phyloP scores from a whole-genome alignment of 2,113 vertebrate species.

The Rhinopomastus cyanomelas region DNA sequence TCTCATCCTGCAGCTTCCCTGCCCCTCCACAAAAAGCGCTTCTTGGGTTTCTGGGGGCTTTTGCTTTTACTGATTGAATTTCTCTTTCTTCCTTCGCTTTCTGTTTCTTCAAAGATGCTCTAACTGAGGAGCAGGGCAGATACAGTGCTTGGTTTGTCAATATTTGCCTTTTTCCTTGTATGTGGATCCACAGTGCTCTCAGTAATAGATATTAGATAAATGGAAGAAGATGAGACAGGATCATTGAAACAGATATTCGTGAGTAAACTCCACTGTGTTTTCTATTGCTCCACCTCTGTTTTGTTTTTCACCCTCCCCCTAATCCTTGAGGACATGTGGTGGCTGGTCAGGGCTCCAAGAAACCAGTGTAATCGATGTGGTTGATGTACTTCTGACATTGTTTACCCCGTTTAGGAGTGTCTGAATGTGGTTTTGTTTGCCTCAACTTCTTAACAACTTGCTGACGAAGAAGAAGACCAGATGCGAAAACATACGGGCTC shows the following conservation, averaged over 20 bases:
- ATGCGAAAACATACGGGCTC: background rate
- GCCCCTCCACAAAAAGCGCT: background rate
- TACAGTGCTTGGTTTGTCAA: conserved; percentile 42
- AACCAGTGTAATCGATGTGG: background rate
- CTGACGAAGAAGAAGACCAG: background rate
- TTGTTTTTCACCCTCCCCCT: background rate
- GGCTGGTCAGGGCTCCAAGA: background rate
- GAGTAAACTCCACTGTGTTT: conserved; percentile 55
- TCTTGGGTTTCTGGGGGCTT: background rate
- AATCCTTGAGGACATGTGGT: background rate
- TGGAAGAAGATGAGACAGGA: conserved; percentile 67
- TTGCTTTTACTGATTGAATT: conserved; percentile 2
- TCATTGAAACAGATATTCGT: conserved; percentile 61
- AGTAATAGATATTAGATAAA: conserved; percentile 70
- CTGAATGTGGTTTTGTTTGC: background rate
- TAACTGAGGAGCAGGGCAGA: conserved; percentile 33
- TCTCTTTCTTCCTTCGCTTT: conserved; percentile 32
- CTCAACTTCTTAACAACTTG: background rate
- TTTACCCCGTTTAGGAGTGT: background rate
- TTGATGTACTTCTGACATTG: background rate
- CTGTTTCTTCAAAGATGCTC: conserved; percentile 32
- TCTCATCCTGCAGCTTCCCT: background rate
- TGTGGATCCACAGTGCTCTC: conserved; percentile 65
- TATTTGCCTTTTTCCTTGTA: conserved; percentile 59
- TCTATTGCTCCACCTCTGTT: background rate